Base-by-base conservation (phyloP, 2,113 vertebrate species). In the Myotis brandtii region DNA sequence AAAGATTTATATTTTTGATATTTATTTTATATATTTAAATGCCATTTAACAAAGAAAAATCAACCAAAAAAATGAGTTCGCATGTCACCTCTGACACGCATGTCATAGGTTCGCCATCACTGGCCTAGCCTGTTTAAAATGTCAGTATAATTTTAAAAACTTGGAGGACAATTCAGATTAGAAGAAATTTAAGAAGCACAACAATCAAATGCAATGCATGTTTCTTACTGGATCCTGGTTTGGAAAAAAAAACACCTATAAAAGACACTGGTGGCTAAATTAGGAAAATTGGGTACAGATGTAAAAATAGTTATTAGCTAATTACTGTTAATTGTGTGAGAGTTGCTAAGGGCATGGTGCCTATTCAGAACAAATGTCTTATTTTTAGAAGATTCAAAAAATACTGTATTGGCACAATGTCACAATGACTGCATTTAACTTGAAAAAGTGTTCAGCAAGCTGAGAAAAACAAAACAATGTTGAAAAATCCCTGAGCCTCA, bases 311-410 rank as follows among this genome's bases (percentile, higher is more conserved):
- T 70, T 81, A 62, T 20, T 70, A 64, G 12, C 21, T 91, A 84
- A 85, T n/a, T 21, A 73, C 50, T 73, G 6, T 32, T 52, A 25
- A 48, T 88, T 94, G 85, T 81, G 20, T 69, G 62, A 56, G 16
- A 34, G 12, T 13, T 18, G 30, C n/a, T 86, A 62, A 83, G 54
- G 30, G 52, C 34, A 64, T 25, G 30, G 16, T 34, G 32, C 66
- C 50, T 69, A 48, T 76, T 90, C 40, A 84, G 34, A 94, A 62
- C 23, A 91, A 72, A 75, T 13, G 21, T 84, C n/a, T 69, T 32
- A 80, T 16, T 77, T 69, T 83, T 56, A 89, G 11, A 94, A 92
- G 50, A 72, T 9, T 52, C 48, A 88, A 75, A 87, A 76, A 86
- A 37, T 48, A 46, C 3, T 40, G 27, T 56, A 59, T 34, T 82